A percentile compares a stretch with the other conserved stretches of the same genome.
Evolutionary conservation across 2,113 vertebrate genomes (phyloP).

Genomic region (Ranitomeya imitator): DNA sequence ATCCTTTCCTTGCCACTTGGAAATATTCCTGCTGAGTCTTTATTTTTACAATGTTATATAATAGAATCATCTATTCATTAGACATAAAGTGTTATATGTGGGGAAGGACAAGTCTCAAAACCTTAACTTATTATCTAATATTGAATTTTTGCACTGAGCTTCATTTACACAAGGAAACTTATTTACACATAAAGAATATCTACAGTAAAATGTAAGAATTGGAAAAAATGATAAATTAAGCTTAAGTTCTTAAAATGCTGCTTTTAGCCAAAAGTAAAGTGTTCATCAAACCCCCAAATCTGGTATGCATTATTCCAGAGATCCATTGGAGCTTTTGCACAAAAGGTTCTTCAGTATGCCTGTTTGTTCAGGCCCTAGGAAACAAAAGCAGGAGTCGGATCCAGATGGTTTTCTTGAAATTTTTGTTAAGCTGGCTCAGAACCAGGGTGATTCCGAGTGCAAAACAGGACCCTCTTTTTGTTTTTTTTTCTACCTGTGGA

Average conservation of each 20-base stretch:
- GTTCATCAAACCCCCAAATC: background rate
- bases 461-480: too few relatives aligned
- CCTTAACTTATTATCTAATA: slow-evolving; percentile 4
- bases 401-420: too few relatives aligned
- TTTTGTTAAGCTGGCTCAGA: too few relatives aligned
- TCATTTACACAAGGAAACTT: background rate
- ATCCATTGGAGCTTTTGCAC: background rate
- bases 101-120: background rate
- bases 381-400: too few relatives aligned
- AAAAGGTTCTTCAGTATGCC: too few relatives aligned
- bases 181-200: background rate
- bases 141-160: background rate
- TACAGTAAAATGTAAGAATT: background rate
- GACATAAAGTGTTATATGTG: background rate
- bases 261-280: background rate
- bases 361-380: too few relatives aligned
- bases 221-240: background rate
- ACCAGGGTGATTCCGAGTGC: too few relatives aligned
- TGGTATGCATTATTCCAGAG: too few relatives aligned
- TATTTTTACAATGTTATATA: slow-evolving; percentile 28
- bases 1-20: slow-evolving; percentile 9
- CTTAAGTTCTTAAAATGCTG: background rate
- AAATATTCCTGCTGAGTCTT: slow-evolving; percentile 28
- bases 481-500: too few relatives aligned
- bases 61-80: slow-evolving; percentile 32